Base-by-base conservation (phyloP, 2,888 invertebrate species). In the Blera fallax region DNA sequence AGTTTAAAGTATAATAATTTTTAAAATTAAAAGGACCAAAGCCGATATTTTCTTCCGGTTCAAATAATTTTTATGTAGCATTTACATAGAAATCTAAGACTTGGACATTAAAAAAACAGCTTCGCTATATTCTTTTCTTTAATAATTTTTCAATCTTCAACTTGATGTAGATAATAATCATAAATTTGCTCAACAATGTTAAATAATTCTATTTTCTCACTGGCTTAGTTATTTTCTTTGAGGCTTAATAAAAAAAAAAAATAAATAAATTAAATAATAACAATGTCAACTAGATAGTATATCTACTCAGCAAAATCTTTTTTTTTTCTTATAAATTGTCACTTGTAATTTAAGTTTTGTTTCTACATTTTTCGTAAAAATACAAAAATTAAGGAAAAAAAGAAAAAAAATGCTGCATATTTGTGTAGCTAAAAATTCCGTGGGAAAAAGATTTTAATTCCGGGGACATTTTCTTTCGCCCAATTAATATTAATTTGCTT, bases 401-500 rank as follows among this genome's bases (percentile, higher is more conserved):
- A 10, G 7, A 40, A 34, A 5, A 24, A 60, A 6, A 14, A 5
- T 24, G 1, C n/a, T 7, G 10, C 21, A 11, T 21, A 4, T 18
- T n/a, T 58, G 18, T 74, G 8, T 56, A 11, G 1, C 3, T 8
- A 18, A 10, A 21, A 18, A 48, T 32, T 58, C 65, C 29, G 37
- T 40, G 40, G 40, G 40, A 40, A 40, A 40, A 14, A 24, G 2
- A 4, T 24, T 40, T 14, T 2, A 7, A 16, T 32, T 48, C 65
- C 18, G 37, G 24, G 27, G 27, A 56, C 43, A 65, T 76, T 67
- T 37, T 29, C 67, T 37, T 50, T 40, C 67, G 67, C 16, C 67
- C 56, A 76, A 76, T 76, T 76, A 67, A 58, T 67, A 67, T 40
- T 65, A 76, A 76, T 76, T 56, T 76, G 48, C 0, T 76, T 16